These are phyloP conservation scores for Cephus spinipes DNA, from an alignment of 2,888 invertebrate species.

Conservation along the genomic window DNA sequence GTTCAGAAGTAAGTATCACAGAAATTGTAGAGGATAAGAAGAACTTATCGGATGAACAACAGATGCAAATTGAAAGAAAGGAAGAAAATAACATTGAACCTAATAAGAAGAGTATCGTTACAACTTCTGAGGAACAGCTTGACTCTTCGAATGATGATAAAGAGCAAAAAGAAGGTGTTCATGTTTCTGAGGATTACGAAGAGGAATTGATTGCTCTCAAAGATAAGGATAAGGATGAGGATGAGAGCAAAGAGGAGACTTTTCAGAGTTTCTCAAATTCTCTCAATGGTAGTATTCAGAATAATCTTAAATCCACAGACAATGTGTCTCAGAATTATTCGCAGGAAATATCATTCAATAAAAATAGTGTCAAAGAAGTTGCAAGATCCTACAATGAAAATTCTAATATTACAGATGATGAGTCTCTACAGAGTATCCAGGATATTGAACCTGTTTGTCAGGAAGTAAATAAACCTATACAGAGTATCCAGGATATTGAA, in stretches of 20 bases:
- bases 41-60: neutral
- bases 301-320: neutral
- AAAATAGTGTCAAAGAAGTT: neutral
- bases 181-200: slow-evolving; percentile 28
- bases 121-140: slow-evolving; percentile 2
- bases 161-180: slow-evolving; percentile 20
- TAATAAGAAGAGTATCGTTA: slow-evolving; percentile 3
- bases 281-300: neutral
- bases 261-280: slow-evolving; percentile 33
- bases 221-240: slow-evolving; percentile 29
- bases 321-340: neutral
- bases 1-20: neutral
- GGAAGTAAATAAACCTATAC: neutral
- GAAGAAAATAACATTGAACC: slow-evolving; percentile 17
- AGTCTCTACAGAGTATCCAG: slow-evolving; percentile 41
- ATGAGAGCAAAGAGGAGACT: slow-evolving; percentile 29
- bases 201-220: slow-evolving; percentile 31
- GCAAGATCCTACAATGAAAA: slow-evolving; percentile 15
- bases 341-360: neutral
- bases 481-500: slow-evolving; percentile 26
- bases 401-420: slow-evolving; percentile 53
- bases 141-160: slow-evolving; percentile 27
- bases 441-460: neutral
- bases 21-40: neutral
- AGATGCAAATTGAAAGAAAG: slow-evolving; percentile 10